These are phyloP conservation scores for Calliopsis andreniformis DNA, from an alignment of 1,140 invertebrate genomes.

Conservation along the genomic window DNA sequence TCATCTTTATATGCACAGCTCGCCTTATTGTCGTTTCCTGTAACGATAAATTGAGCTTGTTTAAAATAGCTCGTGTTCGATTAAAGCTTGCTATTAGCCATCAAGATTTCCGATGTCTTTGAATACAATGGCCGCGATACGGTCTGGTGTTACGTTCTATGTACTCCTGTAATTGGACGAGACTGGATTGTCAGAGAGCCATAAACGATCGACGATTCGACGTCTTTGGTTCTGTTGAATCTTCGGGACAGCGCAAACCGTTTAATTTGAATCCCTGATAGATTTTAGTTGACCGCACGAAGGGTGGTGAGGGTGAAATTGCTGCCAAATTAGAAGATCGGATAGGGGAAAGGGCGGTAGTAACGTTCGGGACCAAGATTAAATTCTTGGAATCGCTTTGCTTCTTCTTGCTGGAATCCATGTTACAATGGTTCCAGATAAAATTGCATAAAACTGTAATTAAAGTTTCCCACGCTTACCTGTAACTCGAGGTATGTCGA, in stretches of 20 bases:
- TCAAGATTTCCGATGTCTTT: constrained; percentile 15
- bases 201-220: background rate
- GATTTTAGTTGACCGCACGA: too few relatives aligned
- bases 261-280: background rate
- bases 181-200: background rate
- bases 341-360: too few relatives aligned
- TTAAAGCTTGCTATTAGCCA: constrained; percentile 25
- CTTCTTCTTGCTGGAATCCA: too few relatives aligned
- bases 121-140: background rate
- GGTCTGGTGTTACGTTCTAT: background rate
- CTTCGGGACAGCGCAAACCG: background rate
- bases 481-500: background rate
- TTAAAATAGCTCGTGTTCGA: constrained; percentile 1
- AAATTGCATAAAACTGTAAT: too few relatives aligned
- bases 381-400: too few relatives aligned
- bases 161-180: background rate
- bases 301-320: too few relatives aligned
- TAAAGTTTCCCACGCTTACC: too few relatives aligned
- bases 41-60: constrained; percentile 4
- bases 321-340: too few relatives aligned
- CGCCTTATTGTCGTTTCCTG: background rate
- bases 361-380: too few relatives aligned
- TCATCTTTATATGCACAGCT: background rate
- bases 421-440: too few relatives aligned
- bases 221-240: background rate